Conservation (phyloP, 2,888 invertebrate genomes). For the Xestia sexstrigata region DNA sequence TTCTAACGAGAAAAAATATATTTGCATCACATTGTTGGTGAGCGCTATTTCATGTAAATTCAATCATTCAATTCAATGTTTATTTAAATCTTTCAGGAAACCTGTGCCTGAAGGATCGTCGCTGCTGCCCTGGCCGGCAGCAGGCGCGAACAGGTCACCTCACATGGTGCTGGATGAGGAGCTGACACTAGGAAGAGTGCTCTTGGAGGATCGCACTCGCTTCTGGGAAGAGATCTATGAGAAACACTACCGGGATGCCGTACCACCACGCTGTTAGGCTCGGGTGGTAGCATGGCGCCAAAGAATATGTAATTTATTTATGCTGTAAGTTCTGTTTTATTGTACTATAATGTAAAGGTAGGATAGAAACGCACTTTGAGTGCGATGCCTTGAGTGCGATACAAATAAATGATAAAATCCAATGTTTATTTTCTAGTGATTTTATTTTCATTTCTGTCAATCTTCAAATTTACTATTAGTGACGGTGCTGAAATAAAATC, state of each 20-base stretch:
- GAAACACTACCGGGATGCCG: constrained; percentile 70
- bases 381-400: too few relatives aligned
- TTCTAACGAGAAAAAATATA: neutral
- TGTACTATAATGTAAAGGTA: too few relatives aligned
- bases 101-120: constrained; percentile 58
- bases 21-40: constrained; percentile 35
- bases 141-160: constrained; percentile 60
- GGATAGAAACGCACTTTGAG: neutral
- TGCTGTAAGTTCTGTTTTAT: too few relatives aligned
- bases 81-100: constrained; percentile 24
- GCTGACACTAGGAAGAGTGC: constrained; percentile 64
- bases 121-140: constrained; percentile 73
- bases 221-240: constrained; percentile 78
- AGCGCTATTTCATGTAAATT: neutral
- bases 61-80: neutral
- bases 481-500: neutral
- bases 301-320: too few relatives aligned
- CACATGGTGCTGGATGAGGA: constrained; percentile 73
- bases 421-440: neutral
- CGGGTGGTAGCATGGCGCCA: neutral
- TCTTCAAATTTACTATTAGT: neutral
- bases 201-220: constrained; percentile 62
- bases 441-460: neutral
- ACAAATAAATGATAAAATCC: neutral
- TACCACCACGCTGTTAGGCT: constrained; percentile 60